Conservation (phyloP, 2,797 vertebrate genomes). For the Natrix natrix region DNA sequence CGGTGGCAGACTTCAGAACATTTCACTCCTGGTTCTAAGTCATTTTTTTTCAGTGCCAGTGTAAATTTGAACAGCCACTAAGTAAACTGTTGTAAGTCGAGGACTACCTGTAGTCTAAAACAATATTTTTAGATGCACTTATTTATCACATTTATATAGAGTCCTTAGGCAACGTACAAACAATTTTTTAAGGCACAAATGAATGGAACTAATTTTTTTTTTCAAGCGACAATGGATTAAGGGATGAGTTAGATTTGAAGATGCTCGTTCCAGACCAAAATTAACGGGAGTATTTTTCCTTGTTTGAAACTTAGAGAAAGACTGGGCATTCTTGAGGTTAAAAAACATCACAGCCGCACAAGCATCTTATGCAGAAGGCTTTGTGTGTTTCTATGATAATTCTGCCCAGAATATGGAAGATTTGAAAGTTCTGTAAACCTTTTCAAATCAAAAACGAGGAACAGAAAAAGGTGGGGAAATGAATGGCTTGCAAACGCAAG, state of each 20-base stretch:
- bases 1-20: no score
- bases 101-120: no score
- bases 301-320: background rate
- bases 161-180: background rate
- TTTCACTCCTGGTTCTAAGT: no score
- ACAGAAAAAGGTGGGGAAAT: background rate
- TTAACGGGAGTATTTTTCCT: background rate
- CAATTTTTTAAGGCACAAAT: background rate
- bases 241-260: background rate
- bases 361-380: conserved; percentile 12
- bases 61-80: no score
- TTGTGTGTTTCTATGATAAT: background rate
- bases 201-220: background rate
- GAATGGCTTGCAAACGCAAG: background rate
- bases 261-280: background rate
- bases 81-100: no score
- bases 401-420: background rate
- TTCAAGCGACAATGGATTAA: background rate
- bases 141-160: background rate
- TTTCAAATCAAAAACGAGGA: background rate
- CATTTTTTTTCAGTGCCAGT: no score
- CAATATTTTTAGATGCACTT: background rate
- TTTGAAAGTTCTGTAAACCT: background rate
- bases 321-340: conserved; percentile 2
- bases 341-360: background rate